Conservation (phyloP, 2,797 vertebrate genomes). For the Borostomias antarcticus region DNA sequence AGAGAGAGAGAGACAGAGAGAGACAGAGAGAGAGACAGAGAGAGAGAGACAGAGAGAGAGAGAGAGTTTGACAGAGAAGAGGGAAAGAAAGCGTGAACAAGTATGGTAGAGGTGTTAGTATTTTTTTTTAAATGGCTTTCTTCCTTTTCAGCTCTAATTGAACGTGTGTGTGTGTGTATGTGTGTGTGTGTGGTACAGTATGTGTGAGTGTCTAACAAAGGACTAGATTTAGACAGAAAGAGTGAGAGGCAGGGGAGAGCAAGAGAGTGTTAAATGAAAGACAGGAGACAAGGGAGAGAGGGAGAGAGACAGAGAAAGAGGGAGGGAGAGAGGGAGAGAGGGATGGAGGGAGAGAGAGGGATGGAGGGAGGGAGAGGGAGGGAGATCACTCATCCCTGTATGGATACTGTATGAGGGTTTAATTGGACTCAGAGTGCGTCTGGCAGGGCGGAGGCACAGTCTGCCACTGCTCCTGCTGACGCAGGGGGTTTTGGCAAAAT, state of each 20-base stretch:
- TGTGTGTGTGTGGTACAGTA: constrained; percentile 5
- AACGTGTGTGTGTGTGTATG: background rate
- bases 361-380: constrained; percentile 21
- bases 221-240: background rate
- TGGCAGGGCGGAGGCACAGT: constrained; percentile 34
- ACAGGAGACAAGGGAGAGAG: background rate
- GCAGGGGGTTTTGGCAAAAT: constrained; percentile 62
- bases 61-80: constrained; percentile 17
- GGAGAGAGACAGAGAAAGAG: constrained; percentile 52
- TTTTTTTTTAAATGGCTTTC: constrained; percentile 1
- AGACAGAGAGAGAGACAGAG: constrained; percentile 19
- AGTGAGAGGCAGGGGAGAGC: constrained; percentile 50
- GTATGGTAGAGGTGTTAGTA: constrained; percentile 24
- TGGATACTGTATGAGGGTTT: constrained; percentile 60
- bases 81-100: too few species aligned
- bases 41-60: constrained; percentile 39
- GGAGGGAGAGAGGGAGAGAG: constrained; percentile 41
- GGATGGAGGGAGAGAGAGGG: constrained; percentile 18
- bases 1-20: constrained; percentile 16
- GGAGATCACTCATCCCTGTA: constrained; percentile 46
- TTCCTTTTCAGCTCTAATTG: constrained; percentile 36
- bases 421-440: constrained; percentile 59
- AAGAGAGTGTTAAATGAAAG: constrained; percentile 16
- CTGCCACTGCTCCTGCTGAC: constrained; percentile 63
- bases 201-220: constrained; percentile 6